Percentiles rank a stretch among this genome's conserved stretches.
phyloP scores from a whole-genome alignment of 2,797 vertebrate species.

The Pagetopsis macropterus region DNA sequence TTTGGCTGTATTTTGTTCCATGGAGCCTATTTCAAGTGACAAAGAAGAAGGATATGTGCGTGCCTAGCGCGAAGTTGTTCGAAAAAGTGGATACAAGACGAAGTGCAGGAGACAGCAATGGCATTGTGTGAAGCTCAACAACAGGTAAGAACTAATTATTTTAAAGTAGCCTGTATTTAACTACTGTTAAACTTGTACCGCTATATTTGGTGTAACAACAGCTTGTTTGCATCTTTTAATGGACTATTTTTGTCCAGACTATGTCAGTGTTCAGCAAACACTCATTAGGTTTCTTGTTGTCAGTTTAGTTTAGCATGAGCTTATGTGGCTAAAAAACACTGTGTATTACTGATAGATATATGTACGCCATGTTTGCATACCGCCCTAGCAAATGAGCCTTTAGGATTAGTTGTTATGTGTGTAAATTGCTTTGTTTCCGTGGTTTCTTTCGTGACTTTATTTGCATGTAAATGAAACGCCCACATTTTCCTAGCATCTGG shows the following conservation, averaged over 20 bases:
- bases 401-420: slow-evolving; percentile 27
- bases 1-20: not conserved
- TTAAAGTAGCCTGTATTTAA: too few species aligned
- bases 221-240: not conserved
- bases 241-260: not conserved
- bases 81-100: not conserved
- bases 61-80: not conserved
- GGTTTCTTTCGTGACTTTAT: slow-evolving; percentile 26
- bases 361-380: slow-evolving; percentile 3
- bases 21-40: not conserved
- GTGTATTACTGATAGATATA: not conserved
- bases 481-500: slow-evolving; percentile 3
- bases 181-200: not conserved
- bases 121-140: not conserved
- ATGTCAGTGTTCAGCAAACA: not conserved
- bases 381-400: not conserved
- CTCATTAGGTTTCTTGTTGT: not conserved
- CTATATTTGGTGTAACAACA: not conserved
- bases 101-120: not conserved
- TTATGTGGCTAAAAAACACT: not conserved
- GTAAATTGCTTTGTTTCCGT: not conserved
- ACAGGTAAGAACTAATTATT: not conserved
- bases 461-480: slow-evolving; percentile 37
- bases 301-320: slow-evolving; percentile 2
- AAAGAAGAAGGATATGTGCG: not conserved